Percentiles rank a stretch among this genome's conserved stretches.
These are phyloP conservation scores for Siphamia tubifer DNA, from an alignment of 2,113 vertebrate genomes.

Conservation along the genomic window DNA sequence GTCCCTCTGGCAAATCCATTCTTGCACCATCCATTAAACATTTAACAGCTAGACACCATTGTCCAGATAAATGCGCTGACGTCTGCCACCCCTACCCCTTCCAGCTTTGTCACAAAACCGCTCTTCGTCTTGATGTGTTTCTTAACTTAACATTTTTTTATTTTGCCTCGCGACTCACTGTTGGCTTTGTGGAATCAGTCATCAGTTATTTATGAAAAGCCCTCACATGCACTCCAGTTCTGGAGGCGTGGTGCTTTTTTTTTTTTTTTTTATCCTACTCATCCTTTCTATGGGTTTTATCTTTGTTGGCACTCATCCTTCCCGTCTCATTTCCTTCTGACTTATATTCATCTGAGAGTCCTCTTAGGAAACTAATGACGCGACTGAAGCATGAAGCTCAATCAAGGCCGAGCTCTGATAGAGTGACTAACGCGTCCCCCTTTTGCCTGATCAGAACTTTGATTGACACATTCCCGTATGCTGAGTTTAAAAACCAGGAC, in stretches of 20 bases:
- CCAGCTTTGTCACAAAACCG: constrained; percentile 8
- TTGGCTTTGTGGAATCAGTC: constrained; percentile 52
- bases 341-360: constrained; percentile 19
- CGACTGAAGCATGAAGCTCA: constrained; percentile 20
- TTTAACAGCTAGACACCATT: not conserved
- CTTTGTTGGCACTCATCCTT: constrained; percentile 37
- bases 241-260: constrained; percentile 34
- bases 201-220: constrained; percentile 51
- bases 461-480: constrained; percentile 23
- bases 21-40: not conserved
- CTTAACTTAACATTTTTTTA: constrained; percentile 15
- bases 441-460: constrained; percentile 22
- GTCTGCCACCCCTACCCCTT: not conserved
- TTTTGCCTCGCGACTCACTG: constrained; percentile 24
- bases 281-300: constrained; percentile 18
- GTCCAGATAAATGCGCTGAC: not conserved
- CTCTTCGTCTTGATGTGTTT: not conserved
- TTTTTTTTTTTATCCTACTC: constrained; percentile 27
- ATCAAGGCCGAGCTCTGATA: constrained; percentile 20
- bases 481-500: constrained; percentile 10
- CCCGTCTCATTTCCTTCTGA: constrained; percentile 22
- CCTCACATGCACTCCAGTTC: constrained; percentile 40
- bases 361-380: constrained; percentile 33
- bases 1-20: no score
- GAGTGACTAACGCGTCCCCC: constrained; percentile 6